Evolutionary conservation across 2,888 invertebrate species (phyloP).

Genomic region (Apodemia zela): DNA sequence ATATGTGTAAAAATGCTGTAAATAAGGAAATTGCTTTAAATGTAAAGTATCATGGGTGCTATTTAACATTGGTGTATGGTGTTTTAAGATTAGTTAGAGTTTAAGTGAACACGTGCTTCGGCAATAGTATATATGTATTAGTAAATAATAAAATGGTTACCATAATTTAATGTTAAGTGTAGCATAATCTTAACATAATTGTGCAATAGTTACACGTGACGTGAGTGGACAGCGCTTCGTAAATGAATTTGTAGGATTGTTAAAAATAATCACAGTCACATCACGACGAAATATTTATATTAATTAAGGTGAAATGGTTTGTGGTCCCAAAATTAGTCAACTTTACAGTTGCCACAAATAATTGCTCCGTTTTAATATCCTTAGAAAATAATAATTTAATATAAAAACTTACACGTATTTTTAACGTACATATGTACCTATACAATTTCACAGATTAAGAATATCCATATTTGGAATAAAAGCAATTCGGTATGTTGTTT

Average conservation of each 20-base stretch:
- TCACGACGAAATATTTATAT: slow-evolving; percentile 16
- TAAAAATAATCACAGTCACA: slow-evolving; percentile 17
- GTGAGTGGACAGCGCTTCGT: slow-evolving; percentile 40
- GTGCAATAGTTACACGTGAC: slow-evolving; percentile 69
- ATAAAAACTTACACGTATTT: too few relatives aligned
- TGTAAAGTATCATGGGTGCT: slow-evolving; percentile 76
- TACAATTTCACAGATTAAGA: too few relatives aligned
- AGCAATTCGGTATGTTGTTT: too few relatives aligned
- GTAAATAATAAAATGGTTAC: slow-evolving; percentile 53
- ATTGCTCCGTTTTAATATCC: too few relatives aligned
- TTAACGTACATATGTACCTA: too few relatives aligned
- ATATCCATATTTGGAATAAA: too few relatives aligned
- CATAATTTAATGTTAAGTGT: slow-evolving; percentile 54
- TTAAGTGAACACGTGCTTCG: slow-evolving; percentile 29
- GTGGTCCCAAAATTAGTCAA: slow-evolving; percentile 2
- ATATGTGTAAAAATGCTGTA: slow-evolving; percentile 44
- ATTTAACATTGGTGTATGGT: slow-evolving; percentile 73
- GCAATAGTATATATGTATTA: slow-evolving; percentile 35
- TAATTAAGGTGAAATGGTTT: slow-evolving; percentile 36
- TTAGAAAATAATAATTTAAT: too few relatives aligned
- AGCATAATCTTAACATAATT: slow-evolving; percentile 66
- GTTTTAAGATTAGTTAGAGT: slow-evolving; percentile 47
- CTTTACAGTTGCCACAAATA: too few relatives aligned
- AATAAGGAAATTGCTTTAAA: slow-evolving; percentile 58
- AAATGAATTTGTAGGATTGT: slow-evolving; percentile 37